Conservation (phyloP, 2,797 vertebrate species). For the Steatocranus sp. region DNA sequence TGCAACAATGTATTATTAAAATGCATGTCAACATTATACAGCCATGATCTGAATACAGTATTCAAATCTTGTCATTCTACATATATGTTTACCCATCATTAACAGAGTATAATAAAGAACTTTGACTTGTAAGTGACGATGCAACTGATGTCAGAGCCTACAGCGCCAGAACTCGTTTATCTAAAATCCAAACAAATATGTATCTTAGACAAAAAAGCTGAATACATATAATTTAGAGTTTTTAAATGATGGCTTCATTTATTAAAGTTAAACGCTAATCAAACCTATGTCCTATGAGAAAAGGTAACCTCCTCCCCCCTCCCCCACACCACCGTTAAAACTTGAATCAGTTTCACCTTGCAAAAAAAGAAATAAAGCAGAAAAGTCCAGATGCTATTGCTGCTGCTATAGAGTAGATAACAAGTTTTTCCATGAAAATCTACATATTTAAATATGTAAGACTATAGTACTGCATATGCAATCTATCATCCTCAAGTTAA, state of each 20-base stretch:
- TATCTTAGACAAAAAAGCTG: neutral
- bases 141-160: neutral
- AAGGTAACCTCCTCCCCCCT: neutral
- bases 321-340: fast-evolving
- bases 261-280: fast-evolving
- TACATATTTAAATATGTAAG: neutral
- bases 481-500: neutral
- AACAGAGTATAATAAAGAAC: neutral
- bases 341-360: neutral
- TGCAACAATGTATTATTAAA: neutral
- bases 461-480: neutral
- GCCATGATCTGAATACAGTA: fast-evolving
- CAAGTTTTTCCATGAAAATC: too few species aligned
- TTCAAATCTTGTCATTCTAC: neutral
- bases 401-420: neutral
- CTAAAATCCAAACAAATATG: neutral
- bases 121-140: neutral
- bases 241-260: fast-evolving
- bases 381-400: neutral
- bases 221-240: neutral
- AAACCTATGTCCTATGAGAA: neutral
- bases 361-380: neutral
- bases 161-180: fast-evolving
- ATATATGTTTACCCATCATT: neutral
- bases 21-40: neutral